These are phyloP conservation scores for Phrynosoma platyrhinos DNA, from an alignment of 2,113 vertebrate genomes.

Conservation along the genomic window DNA sequence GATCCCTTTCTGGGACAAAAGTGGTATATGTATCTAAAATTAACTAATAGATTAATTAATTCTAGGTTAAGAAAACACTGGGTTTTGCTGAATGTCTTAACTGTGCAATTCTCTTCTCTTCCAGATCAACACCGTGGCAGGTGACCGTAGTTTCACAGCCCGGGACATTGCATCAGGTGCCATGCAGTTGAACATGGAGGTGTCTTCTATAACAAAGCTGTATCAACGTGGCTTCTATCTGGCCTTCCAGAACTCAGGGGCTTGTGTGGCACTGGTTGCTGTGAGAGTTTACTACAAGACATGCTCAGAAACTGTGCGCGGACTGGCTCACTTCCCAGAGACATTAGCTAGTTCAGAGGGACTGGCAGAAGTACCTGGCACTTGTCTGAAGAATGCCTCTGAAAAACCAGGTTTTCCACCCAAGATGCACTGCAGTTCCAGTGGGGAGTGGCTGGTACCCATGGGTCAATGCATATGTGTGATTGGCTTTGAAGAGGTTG, in stretches of 20 bases:
- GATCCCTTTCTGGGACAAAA: too few species aligned
- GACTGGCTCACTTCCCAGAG: conserved; percentile 76
- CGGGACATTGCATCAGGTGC: conserved; percentile 70
- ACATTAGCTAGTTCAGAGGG: conserved; percentile 69
- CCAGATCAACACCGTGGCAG: conserved; percentile 81
- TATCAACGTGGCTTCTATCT: conserved; percentile 81
- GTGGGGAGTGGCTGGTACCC: conserved; percentile 79
- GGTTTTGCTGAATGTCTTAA: not conserved
- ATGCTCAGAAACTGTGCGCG: conserved; percentile 66
- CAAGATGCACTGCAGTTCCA: conserved; percentile 79
- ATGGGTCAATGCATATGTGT: conserved; percentile 77
- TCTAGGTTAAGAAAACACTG: not conserved
- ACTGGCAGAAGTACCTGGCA: conserved; percentile 72
- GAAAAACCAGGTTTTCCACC: conserved; percentile 66
- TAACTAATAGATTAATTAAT: not conserved
- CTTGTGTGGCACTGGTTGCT: conserved; percentile 79
- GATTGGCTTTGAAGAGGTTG: conserved; percentile 76
- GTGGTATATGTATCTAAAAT: too few species aligned
- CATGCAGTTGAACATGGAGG: conserved; percentile 79
- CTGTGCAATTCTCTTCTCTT: not conserved
- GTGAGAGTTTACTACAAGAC: conserved; percentile 82
- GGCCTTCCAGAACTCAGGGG: conserved; percentile 82
- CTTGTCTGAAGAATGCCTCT: conserved; percentile 69
- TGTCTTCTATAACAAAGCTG: conserved; percentile 72
- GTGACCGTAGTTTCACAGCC: conserved; percentile 80